Conservation (phyloP, 2,888 invertebrate species). For the Chrysodeixis includens region DNA sequence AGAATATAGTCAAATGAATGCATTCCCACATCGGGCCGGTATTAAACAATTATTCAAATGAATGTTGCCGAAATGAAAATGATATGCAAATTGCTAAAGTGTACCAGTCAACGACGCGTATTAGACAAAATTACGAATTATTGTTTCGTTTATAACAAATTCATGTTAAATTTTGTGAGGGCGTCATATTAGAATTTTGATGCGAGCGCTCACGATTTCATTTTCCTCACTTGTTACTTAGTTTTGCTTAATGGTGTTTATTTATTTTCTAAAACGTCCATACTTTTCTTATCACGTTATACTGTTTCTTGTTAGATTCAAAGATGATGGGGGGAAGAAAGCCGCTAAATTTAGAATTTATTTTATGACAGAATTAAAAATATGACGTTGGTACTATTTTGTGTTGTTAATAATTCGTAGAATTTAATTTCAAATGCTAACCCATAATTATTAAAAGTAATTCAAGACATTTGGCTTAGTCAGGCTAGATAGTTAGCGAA, state of each 20-base stretch:
- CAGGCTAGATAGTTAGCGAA: constrained; percentile 5
- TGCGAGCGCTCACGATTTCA: not conserved
- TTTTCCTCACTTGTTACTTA: too few species aligned
- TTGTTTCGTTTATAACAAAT: constrained; percentile 24
- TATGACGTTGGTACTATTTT: too few species aligned
- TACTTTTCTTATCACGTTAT: too few species aligned
- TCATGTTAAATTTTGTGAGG: constrained; percentile 9
- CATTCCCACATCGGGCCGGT: constrained; percentile 68
- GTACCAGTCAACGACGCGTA: constrained; percentile 53
- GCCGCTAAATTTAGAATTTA: too few species aligned
- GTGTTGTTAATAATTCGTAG: too few species aligned
- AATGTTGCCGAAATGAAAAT: constrained; percentile 73
- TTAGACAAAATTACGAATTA: constrained; percentile 52
- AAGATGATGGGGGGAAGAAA: too few species aligned
- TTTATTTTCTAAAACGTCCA: too few species aligned
- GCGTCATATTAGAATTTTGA: not conserved
- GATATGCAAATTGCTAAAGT: constrained; percentile 73
- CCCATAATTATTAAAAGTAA: too few species aligned
- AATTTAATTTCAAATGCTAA: too few species aligned
- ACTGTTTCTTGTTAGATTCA: too few species aligned
- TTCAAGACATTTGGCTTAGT: constrained; percentile 15
- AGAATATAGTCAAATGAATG: constrained; percentile 65
- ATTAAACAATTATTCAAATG: constrained; percentile 85
- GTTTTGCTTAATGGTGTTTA: not conserved
- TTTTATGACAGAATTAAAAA: too few species aligned